Conservation (phyloP, 2,797 vertebrate genomes). For the Sarcophilus harrisii region DNA sequence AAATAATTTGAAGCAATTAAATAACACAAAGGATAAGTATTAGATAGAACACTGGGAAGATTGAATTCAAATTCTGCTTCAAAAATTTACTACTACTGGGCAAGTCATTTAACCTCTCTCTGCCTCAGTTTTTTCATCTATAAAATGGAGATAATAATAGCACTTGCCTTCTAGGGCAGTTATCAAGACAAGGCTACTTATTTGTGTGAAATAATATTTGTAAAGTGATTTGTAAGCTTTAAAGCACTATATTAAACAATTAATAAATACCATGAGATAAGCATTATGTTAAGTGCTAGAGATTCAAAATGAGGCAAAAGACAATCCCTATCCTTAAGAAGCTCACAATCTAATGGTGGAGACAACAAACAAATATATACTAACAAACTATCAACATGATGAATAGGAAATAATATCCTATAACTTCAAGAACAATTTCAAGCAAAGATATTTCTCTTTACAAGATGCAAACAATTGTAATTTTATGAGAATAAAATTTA, state of each 20-base stretch:
- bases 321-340: background rate
- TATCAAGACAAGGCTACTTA: background rate
- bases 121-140: background rate
- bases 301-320: background rate
- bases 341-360: background rate
- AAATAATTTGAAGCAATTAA: background rate
- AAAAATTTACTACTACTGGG: background rate
- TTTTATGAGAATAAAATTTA: background rate
- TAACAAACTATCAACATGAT: background rate
- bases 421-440: background rate
- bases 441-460: background rate
- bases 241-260: background rate
- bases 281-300: background rate
- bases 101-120: background rate
- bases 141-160: background rate
- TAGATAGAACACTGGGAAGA: background rate
- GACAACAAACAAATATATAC: background rate
- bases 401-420: background rate
- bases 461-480: background rate
- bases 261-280: background rate
- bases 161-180: background rate
- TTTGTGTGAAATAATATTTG: background rate
- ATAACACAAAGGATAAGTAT: background rate
- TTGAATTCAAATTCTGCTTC: background rate
- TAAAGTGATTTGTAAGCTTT: background rate